Percentiles rank a stretch among this genome's conserved stretches.
Conservation (phyloP, 2,113 vertebrate genomes). For the Recurvirostra avosetta region DNA sequence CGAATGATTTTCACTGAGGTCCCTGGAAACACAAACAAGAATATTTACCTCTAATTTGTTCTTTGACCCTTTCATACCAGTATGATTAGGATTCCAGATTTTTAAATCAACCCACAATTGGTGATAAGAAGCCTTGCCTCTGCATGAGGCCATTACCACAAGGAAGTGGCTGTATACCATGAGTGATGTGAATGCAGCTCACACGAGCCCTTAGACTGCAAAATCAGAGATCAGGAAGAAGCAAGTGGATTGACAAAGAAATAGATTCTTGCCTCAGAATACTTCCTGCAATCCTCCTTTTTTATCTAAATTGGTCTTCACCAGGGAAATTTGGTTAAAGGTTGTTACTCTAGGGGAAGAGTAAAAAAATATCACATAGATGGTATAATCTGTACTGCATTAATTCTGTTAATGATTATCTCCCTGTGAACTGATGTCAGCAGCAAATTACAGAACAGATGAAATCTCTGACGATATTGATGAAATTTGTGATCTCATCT, state of each 20-base stretch:
- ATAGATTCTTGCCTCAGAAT: background rate
- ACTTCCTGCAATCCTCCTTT: background rate
- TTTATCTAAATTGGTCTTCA: slow-evolving; percentile 5
- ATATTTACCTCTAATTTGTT: background rate
- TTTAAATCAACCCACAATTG: background rate
- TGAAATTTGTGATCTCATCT: background rate
- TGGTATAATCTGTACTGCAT: background rate
- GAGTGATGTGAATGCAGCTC: background rate
- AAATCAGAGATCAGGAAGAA: background rate
- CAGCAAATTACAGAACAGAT: background rate
- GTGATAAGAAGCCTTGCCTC: background rate
- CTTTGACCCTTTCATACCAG: background rate
- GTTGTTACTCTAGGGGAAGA: background rate
- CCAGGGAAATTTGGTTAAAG: background rate
- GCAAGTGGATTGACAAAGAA: background rate
- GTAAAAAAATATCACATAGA: background rate
- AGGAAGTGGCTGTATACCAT: background rate
- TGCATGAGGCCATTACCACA: background rate
- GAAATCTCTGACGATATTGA: background rate
- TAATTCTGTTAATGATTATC: slow-evolving; percentile 44
- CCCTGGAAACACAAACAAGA: background rate
- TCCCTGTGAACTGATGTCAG: background rate
- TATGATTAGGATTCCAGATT: background rate
- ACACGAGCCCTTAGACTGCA: background rate
- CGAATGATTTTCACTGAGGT: background rate